Conservation (phyloP, 1,140 invertebrate species). For the Achroia grisella region DNA sequence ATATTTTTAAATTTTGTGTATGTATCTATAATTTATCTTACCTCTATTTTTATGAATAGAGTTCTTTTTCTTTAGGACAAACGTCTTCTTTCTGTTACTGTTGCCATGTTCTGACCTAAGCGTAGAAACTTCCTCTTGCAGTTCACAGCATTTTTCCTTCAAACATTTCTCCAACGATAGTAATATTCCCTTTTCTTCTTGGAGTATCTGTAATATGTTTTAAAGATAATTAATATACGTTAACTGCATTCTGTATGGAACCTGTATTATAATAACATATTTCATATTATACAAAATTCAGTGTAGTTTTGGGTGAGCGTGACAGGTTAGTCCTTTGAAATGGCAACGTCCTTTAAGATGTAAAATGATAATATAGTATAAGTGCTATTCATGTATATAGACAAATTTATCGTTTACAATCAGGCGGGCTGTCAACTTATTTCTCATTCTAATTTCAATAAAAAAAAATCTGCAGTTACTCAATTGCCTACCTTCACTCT, state of each 20-base stretch:
- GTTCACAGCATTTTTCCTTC: constrained; percentile 81
- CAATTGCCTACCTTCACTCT: constrained; percentile 77
- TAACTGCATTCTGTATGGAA: background rate
- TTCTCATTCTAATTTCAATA: no score
- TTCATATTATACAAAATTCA: no score
- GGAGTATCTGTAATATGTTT: constrained; percentile 77
- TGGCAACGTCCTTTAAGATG: no score
- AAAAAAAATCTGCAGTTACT: no score
- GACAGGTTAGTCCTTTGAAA: no score
- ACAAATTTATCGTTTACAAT: no score
- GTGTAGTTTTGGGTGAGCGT: no score
- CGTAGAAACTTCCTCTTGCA: constrained; percentile 75
- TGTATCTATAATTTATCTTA: constrained; percentile 13
- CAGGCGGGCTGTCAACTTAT: no score
- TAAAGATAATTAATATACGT: constrained; percentile 5
- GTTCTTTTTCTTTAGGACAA: constrained; percentile 64
- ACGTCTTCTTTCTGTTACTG: constrained; percentile 60
- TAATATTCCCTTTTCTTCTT: constrained; percentile 85
- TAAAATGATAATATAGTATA: no score
- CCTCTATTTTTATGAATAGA: constrained; percentile 59
- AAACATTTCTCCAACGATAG: constrained; percentile 85
- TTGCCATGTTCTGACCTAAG: constrained; percentile 65
- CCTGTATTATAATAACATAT: no score
- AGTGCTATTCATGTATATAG: no score
- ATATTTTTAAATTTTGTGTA: background rate